phyloP scores from a whole-genome alignment of 2,888 invertebrate genomes.

The Gnatocerus cornutus region DNA sequence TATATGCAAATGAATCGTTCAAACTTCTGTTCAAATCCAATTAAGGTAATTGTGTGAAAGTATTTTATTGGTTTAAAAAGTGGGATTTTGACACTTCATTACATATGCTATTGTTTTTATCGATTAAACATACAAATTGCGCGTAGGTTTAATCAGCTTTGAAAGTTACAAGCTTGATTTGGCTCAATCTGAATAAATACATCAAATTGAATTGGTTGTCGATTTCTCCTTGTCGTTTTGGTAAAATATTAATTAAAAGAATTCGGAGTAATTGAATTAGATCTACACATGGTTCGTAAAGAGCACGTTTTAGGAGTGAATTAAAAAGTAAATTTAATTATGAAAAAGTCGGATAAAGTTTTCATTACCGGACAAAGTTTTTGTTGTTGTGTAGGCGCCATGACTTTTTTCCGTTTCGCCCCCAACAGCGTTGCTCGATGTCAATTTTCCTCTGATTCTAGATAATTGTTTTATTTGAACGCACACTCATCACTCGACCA shows the following conservation, averaged over 20 bases:
- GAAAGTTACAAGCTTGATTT: constrained; percentile 18
- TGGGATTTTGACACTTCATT: constrained; percentile 5
- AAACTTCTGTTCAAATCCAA: constrained; percentile 34
- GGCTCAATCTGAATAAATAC: constrained; percentile 14
- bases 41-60: constrained; percentile 13
- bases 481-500: constrained; percentile 31
- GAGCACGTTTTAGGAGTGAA: constrained; percentile 11
- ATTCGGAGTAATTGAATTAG: constrained; percentile 32
- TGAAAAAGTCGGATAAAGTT: constrained; percentile 41
- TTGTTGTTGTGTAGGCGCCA: constrained; percentile 35
- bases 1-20: constrained; percentile 18
- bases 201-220: constrained; percentile 7
- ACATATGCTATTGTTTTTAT: constrained; percentile 6
- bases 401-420: constrained; percentile 31
- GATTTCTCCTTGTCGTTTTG: constrained; percentile 7
- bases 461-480: constrained; percentile 49
- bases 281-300: not conserved
- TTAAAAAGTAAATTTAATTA: constrained; percentile 45
- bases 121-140: not conserved
- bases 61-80: constrained; percentile 10
- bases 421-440: constrained; percentile 32
- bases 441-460: constrained; percentile 45
- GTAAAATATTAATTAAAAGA: constrained; percentile 22
- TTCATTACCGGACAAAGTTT: constrained; percentile 34
- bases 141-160: constrained; percentile 18